These are phyloP conservation scores for Drosophila burlai DNA, from an alignment of 1,140 invertebrate genomes.

Conservation along the genomic window DNA sequence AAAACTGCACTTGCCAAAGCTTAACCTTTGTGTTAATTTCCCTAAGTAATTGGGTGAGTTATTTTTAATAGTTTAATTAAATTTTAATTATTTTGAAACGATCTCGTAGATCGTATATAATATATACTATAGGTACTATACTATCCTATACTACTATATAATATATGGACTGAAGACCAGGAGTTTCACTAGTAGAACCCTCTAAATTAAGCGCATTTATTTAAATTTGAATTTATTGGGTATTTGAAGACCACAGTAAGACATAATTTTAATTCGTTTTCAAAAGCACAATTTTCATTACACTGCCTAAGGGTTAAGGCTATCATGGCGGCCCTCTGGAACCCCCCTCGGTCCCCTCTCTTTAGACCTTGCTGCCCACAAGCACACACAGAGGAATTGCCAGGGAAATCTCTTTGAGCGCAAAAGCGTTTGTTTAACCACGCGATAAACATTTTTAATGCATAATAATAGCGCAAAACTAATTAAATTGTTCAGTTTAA, in stretches of 20 bases:
- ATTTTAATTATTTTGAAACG: not conserved
- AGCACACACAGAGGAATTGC: not conserved
- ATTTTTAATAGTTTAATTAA: not conserved
- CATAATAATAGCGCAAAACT: constrained; percentile 61
- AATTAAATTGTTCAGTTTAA: constrained; percentile 49
- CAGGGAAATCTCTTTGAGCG: constrained; percentile 45
- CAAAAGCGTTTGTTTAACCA: constrained; percentile 59
- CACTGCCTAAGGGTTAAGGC: constrained; percentile 12
- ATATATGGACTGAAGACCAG: not conserved
- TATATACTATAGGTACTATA: not conserved
- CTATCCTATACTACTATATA: too few relatives aligned
- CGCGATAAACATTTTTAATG: constrained; percentile 67
- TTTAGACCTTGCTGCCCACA: constrained; percentile 25
- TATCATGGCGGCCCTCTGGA: constrained; percentile 4
- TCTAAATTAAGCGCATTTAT: not conserved
- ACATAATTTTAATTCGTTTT: not conserved
- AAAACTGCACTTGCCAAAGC: constrained; percentile 42
- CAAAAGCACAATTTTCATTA: not conserved
- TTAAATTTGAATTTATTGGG: too few relatives aligned
- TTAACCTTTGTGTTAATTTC: constrained; percentile 13
- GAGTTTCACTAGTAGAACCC: not conserved
- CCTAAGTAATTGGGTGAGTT: not conserved
- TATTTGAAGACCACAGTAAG: not conserved
- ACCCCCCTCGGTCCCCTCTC: not conserved
- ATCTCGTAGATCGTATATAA: too few relatives aligned